A percentile compares a stretch with the other conserved stretches of the same genome.
Conservation (phyloP, 1,140 invertebrate genomes). For the Vanessa tameamea region DNA sequence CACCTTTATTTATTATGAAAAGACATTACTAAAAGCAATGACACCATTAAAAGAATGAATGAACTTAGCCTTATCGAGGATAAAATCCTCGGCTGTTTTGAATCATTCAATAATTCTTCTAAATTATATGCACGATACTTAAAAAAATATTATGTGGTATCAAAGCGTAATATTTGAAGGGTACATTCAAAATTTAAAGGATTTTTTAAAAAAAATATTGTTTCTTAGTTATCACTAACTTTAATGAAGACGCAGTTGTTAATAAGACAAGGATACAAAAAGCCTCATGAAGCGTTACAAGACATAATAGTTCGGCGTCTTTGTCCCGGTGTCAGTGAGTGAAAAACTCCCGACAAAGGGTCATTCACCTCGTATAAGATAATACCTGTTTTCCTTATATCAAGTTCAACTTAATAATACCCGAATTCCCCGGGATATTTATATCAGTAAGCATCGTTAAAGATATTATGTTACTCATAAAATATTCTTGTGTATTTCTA, state of each 20-base stretch:
- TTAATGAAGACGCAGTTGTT: not conserved
- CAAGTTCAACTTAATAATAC: slow-evolving; percentile 36
- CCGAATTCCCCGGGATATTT: slow-evolving; percentile 14
- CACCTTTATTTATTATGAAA: slow-evolving; percentile 14
- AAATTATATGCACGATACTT: not conserved
- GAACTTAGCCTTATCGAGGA: not conserved
- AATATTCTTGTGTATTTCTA: no score
- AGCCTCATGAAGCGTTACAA: slow-evolving; percentile 25
- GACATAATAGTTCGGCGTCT: slow-evolving; percentile 41
- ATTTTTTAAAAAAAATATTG: no score
- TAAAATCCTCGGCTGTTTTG: not conserved
- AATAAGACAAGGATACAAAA: slow-evolving; percentile 12
- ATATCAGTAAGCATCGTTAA: not conserved
- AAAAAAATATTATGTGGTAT: no score
- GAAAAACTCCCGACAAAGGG: slow-evolving; percentile 43
- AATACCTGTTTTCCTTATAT: slow-evolving; percentile 49
- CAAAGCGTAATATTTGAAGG: no score
- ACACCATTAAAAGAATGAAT: slow-evolving; percentile 10
- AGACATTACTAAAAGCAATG: slow-evolving; percentile 1
- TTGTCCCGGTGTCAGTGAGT: slow-evolving; percentile 45
- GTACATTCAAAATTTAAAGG: no score
- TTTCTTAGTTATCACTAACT: no score
- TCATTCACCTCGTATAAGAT: slow-evolving; percentile 48
- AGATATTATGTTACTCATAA: slow-evolving; percentile 1
- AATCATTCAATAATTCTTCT: not conserved